A percentile compares a stretch with the other conserved stretches of the same genome.
Conservation (phyloP, 1,140 invertebrate genomes). For the Megalonaias nervosa region DNA sequence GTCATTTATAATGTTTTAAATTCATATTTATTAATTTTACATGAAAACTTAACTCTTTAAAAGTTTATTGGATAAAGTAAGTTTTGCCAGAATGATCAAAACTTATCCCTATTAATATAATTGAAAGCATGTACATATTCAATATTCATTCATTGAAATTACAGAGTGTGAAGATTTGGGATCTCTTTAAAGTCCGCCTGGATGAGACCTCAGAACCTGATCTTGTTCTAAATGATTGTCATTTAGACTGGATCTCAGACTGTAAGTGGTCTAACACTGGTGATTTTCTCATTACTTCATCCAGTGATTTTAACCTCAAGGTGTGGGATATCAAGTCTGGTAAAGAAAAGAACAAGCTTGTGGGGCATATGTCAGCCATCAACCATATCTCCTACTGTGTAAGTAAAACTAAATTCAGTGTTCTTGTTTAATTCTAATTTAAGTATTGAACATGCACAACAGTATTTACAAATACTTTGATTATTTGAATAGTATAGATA, state of each 20-base stretch:
- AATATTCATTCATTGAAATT: conserved; percentile 14
- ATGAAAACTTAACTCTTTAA: too few species aligned
- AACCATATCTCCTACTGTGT: conserved; percentile 64
- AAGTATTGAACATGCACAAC: background rate
- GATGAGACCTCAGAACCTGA: conserved; percentile 27
- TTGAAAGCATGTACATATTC: too few species aligned
- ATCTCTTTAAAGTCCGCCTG: conserved; percentile 26
- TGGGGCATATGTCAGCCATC: conserved; percentile 67
- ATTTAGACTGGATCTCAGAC: conserved; percentile 69
- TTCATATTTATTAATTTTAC: too few species aligned
- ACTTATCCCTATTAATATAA: too few species aligned
- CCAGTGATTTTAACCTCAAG: conserved; percentile 69
- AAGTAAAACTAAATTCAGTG: conserved; percentile 14
- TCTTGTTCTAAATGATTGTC: conserved; percentile 53
- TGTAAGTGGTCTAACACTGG: conserved; percentile 66
- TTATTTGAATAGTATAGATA: too few species aligned
- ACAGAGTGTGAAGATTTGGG: conserved; percentile 60
- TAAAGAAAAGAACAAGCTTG: conserved; percentile 56
- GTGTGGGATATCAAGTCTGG: conserved; percentile 58
- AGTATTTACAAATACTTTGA: too few species aligned
- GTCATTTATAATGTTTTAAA: too few species aligned
- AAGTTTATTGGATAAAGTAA: too few species aligned
- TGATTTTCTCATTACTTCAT: conserved; percentile 64
- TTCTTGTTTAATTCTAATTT: background rate
- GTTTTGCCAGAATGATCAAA: too few species aligned